Evolutionary conservation across 2,888 invertebrate genomes (phyloP).

Genomic region (Marasmarcha lunaedactyla): DNA sequence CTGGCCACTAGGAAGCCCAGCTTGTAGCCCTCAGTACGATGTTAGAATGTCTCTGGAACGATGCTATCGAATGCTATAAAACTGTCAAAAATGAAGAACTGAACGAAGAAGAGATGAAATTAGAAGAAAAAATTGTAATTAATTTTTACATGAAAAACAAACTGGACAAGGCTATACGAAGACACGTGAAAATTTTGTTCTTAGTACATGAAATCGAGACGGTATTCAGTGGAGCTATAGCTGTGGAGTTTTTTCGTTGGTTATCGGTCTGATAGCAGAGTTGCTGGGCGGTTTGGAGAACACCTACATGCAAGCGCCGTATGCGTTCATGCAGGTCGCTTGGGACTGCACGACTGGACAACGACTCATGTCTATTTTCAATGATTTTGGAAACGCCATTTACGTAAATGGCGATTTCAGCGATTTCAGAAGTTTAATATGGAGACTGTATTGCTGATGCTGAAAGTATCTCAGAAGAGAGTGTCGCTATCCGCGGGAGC

Average conservation of each 20-base stretch:
- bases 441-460: slow-evolving; percentile 32
- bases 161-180: slow-evolving; percentile 19
- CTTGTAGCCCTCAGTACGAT: slow-evolving; percentile 34
- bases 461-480: slow-evolving; percentile 36
- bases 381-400: slow-evolving; percentile 29
- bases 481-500: slow-evolving; percentile 39
- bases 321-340: slow-evolving; percentile 23
- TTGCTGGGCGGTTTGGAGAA: slow-evolving; percentile 31
- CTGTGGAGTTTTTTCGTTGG: slow-evolving; percentile 25
- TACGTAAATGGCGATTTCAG: slow-evolving; percentile 45
- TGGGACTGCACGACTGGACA: slow-evolving; percentile 42
- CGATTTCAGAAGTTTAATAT: slow-evolving; percentile 33
- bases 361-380: slow-evolving; percentile 33
- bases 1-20: slow-evolving; percentile 37
- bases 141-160: slow-evolving; percentile 18
- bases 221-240: slow-evolving; percentile 23
- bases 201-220: slow-evolving; percentile 21
- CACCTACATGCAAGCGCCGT: slow-evolving; percentile 29
- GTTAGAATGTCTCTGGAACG: slow-evolving; percentile 26
- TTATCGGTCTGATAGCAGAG: slow-evolving; percentile 23
- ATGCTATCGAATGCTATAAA: slow-evolving; percentile 16
- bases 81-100: slow-evolving; percentile 5
- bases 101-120: neutral
- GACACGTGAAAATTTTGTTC: slow-evolving; percentile 21
- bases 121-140: neutral